phyloP scores from a whole-genome alignment of 2,888 invertebrate species.

The Mycalesis mineus region DNA sequence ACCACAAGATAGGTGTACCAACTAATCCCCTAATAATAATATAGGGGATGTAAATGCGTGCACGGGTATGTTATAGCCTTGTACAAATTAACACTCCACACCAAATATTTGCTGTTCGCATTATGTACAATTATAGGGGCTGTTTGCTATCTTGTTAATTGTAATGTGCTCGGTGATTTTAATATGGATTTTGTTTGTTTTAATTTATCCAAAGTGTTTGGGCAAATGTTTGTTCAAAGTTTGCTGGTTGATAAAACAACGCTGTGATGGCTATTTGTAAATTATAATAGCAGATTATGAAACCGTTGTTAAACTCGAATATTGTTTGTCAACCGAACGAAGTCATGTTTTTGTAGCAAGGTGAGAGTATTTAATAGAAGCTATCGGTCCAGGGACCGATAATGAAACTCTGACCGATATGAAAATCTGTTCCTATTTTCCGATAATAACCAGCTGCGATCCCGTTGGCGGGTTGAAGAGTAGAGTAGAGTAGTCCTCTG shows the following conservation, averaged over 20 bases:
- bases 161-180: conserved; percentile 29
- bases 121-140: conserved; percentile 19
- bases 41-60: conserved; percentile 40
- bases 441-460: no score
- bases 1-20: conserved; percentile 29
- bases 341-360: no score
- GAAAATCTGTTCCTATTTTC: no score
- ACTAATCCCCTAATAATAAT: conserved; percentile 57
- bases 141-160: conserved; percentile 17
- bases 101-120: conserved; percentile 23
- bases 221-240: neutral
- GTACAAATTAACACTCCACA: conserved; percentile 21
- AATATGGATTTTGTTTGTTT: conserved; percentile 1
- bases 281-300: no score
- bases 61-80: conserved; percentile 6
- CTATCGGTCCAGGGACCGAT: no score
- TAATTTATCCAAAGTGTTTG: neutral
- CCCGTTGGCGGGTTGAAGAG: no score
- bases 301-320: no score
- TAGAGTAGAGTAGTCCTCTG: no score
- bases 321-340: no score
- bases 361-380: no score
- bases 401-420: no score
- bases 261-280: no score
- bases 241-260: neutral